A percentile compares a stretch with the other conserved stretches of the same genome.
These are phyloP conservation scores for Monopterus albus DNA, from an alignment of 2,113 vertebrate genomes.

Conservation along the genomic window DNA sequence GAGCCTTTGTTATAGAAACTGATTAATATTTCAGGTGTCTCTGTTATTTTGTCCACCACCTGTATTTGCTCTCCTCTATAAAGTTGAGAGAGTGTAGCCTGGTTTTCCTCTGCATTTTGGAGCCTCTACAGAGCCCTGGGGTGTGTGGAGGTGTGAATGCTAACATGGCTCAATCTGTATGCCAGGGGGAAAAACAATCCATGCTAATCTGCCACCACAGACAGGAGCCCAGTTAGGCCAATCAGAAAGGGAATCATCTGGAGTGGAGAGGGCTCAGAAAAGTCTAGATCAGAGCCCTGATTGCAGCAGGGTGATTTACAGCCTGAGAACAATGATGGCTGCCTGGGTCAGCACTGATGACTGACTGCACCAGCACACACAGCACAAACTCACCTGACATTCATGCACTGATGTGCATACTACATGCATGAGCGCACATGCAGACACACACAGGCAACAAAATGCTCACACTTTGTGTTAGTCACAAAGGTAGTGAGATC, in stretches of 20 bases:
- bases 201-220: slow-evolving; percentile 81
- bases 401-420: slow-evolving; percentile 48
- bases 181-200: slow-evolving; percentile 82
- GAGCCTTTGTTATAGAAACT: not conserved
- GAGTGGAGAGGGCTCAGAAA: slow-evolving; percentile 78
- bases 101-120: slow-evolving; percentile 31
- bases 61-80: not conserved
- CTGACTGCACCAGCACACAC: slow-evolving; percentile 48
- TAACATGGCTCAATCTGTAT: slow-evolving; percentile 76
- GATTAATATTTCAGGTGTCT: not conserved
- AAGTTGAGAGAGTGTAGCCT: slow-evolving; percentile 37
- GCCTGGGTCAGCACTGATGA: slow-evolving; percentile 78
- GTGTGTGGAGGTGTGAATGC: slow-evolving; percentile 68
- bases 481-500: slow-evolving; percentile 28
- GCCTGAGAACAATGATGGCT: slow-evolving; percentile 79
- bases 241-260: slow-evolving; percentile 84
- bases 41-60: slow-evolving; percentile 6
- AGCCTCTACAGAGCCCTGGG: slow-evolving; percentile 11
- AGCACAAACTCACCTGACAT: slow-evolving; percentile 67
- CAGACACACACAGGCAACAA: not conserved
- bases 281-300: slow-evolving; percentile 76
- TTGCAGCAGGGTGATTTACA: slow-evolving; percentile 84
- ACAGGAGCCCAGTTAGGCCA: slow-evolving; percentile 85
- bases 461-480: slow-evolving; percentile 20
- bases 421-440: slow-evolving; percentile 39